These are phyloP conservation scores for Trogon melanurus DNA, from an alignment of 2,113 vertebrate species.

Conservation along the genomic window DNA sequence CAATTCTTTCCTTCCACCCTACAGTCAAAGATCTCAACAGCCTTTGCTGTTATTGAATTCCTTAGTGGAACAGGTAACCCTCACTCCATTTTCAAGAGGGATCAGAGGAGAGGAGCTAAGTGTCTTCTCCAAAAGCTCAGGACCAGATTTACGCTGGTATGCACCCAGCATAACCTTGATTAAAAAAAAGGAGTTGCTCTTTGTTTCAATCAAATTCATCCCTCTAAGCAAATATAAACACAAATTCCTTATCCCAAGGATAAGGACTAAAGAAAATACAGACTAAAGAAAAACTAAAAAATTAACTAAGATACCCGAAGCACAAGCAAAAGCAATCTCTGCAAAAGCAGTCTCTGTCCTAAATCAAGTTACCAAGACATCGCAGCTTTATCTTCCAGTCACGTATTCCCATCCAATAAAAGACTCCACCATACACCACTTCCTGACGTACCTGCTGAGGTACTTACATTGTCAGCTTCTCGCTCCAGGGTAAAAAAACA, in stretches of 20 bases:
- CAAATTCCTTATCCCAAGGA: not conserved
- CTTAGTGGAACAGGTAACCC: not conserved
- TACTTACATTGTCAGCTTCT: not conserved
- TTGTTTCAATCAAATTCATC: not conserved
- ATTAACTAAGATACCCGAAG: not conserved
- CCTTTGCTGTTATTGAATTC: rapidly evolving
- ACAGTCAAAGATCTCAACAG: not conserved
- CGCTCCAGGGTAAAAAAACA: not conserved
- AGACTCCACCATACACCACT: too few relatives aligned
- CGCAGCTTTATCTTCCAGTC: not conserved
- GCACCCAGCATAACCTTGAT: not conserved
- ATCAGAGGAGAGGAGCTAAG: not conserved
- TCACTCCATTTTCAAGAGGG: not conserved
- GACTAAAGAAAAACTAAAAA: not conserved
- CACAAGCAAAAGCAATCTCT: too few relatives aligned
- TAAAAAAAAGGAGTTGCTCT: not conserved
- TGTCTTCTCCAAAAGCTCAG: not conserved
- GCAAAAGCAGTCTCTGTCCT: not conserved
- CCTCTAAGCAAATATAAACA: not conserved
- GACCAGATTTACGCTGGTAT: not conserved
- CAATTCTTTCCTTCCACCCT: not conserved
- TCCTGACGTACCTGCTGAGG: not conserved
- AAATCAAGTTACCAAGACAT: not conserved
- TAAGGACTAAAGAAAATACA: not conserved
- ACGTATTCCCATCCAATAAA: not conserved